These are phyloP conservation scores for Caenorhabditis sp. DNA, from an alignment of 2,888 invertebrate genomes.

Conservation along the genomic window DNA sequence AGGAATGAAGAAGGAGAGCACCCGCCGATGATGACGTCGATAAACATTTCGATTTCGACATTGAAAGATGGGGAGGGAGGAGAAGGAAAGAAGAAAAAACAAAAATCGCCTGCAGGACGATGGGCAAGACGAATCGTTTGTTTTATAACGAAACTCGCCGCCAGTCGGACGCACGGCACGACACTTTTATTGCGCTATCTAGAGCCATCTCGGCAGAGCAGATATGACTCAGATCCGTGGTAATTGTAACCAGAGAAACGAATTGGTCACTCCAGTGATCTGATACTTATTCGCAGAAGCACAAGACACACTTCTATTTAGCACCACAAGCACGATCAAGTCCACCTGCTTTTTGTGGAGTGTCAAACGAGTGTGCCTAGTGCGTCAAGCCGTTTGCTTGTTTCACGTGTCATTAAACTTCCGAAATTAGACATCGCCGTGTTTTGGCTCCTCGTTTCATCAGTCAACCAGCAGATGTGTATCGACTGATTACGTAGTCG, in stretches of 20 bases:
- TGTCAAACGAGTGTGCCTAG: neutral
- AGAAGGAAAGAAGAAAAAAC: conserved; percentile 33
- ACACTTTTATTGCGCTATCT: conserved; percentile 44
- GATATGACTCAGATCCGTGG: conserved; percentile 25
- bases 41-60: conserved; percentile 63
- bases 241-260: conserved; percentile 4
- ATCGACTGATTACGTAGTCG: conserved; percentile 12
- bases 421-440: neutral
- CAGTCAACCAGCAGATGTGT: neutral
- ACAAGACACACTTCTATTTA: too few species aligned
- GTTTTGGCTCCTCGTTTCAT: neutral
- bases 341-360: conserved; percentile 15
- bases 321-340: neutral
- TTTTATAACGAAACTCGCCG: conserved; percentile 49
- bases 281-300: too few species aligned
- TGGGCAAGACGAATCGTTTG: conserved; percentile 37
- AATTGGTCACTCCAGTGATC: neutral
- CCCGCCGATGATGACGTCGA: conserved; percentile 55
- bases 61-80: conserved; percentile 33
- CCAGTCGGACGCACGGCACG: conserved; percentile 11
- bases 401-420: neutral
- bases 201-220: conserved; percentile 13
- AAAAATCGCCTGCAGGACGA: conserved; percentile 42
- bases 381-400: neutral
- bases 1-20: neutral